These are phyloP conservation scores for Sitophilus oryzae DNA, from an alignment of 1,140 invertebrate genomes.

Conservation along the genomic window DNA sequence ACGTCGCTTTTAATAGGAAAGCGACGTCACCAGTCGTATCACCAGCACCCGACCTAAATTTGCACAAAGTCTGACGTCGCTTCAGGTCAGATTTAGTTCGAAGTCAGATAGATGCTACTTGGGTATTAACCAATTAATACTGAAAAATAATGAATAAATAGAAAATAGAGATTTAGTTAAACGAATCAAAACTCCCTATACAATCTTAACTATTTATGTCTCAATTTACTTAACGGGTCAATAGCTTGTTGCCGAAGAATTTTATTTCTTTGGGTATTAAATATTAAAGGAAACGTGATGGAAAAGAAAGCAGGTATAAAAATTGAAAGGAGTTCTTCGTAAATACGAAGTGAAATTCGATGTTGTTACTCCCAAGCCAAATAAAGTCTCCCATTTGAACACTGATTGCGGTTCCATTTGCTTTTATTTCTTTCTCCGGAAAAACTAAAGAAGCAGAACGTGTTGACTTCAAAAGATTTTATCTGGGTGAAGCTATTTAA, in stretches of 20 bases:
- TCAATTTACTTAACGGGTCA: constrained; percentile 21
- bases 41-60: too few relatives aligned
- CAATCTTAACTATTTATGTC: background rate
- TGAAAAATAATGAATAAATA: too few relatives aligned
- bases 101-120: too few relatives aligned
- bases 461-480: constrained; percentile 24
- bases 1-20: too few relatives aligned
- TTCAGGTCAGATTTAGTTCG: too few relatives aligned
- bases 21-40: too few relatives aligned
- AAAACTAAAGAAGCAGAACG: constrained; percentile 25
- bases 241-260: constrained; percentile 16
- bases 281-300: constrained; percentile 24
- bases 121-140: too few relatives aligned
- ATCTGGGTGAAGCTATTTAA: constrained; percentile 6
- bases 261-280: constrained; percentile 21
- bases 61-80: too few relatives aligned
- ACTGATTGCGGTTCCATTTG: constrained; percentile 26
- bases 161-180: too few relatives aligned
- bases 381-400: constrained; percentile 24
- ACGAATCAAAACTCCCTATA: too few relatives aligned
- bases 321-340: constrained; percentile 25
- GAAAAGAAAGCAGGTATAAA: constrained; percentile 27
- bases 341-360: constrained; percentile 28
- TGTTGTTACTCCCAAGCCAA: constrained; percentile 28
- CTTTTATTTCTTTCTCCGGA: constrained; percentile 20